Percentiles rank a stretch among this genome's conserved stretches.
phyloP scores from a whole-genome alignment of 2,113 vertebrate genomes.

The Zosterops pallidus region DNA sequence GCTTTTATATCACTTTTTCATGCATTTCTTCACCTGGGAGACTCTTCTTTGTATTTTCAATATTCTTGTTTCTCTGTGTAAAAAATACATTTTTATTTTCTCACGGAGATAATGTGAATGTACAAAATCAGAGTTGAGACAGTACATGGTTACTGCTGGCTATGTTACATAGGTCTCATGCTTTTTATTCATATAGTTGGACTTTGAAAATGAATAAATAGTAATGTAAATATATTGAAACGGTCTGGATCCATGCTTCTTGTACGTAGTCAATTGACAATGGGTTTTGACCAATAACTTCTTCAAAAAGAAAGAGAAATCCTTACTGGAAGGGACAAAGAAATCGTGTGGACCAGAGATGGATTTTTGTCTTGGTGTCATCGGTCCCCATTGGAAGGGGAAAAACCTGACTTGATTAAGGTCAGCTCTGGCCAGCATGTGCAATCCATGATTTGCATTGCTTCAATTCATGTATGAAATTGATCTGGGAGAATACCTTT shows the following conservation, averaged over 20 bases:
- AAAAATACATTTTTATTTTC: slow-evolving; percentile 30
- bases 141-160: not conserved
- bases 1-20: not conserved
- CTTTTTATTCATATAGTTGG: not conserved
- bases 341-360: not conserved
- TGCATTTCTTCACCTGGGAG: not conserved
- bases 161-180: not conserved
- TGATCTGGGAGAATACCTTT: not conserved
- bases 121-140: not conserved
- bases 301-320: not conserved
- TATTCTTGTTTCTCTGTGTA: not conserved
- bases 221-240: not conserved
- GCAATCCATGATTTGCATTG: not conserved
- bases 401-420: not conserved
- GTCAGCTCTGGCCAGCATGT: not conserved
- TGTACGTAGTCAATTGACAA: not conserved
- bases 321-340: not conserved
- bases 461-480: not conserved
- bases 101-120: slow-evolving; percentile 16
- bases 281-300: not conserved
- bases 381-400: not conserved
- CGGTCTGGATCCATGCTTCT: not conserved
- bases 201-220: not conserved
- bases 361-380: not conserved
- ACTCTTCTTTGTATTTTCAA: not conserved